phyloP scores from a whole-genome alignment of 2,113 vertebrate species.

The Tursiops truncatus region DNA sequence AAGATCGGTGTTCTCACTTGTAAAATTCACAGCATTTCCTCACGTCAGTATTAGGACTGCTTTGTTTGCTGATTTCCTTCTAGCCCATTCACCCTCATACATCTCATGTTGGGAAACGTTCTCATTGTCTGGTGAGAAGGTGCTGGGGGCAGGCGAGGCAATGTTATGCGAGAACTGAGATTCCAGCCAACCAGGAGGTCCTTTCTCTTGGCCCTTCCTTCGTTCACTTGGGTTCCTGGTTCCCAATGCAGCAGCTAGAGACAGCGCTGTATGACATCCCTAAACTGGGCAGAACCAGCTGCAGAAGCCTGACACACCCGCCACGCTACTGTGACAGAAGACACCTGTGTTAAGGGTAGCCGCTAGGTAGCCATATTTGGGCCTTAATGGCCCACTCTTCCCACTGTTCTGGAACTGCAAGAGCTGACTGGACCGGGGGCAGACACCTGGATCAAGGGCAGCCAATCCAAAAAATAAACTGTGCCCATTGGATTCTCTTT shows the following conservation, averaged over 20 bases:
- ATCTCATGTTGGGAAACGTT: neutral
- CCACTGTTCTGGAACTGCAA: neutral
- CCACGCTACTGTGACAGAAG: neutral
- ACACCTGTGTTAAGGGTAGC: neutral
- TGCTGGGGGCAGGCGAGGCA: fast-evolving
- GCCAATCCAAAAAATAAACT: neutral
- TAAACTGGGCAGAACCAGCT: neutral
- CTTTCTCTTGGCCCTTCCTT: neutral
- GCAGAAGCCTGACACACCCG: neutral
- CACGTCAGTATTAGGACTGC: neutral
- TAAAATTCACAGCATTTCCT: slow-evolving; percentile 41
- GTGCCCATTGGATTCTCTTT: neutral
- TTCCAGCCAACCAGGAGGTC: neutral
- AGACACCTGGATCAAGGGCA: neutral
- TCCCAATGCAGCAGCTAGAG: neutral
- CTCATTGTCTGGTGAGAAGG: neutral
- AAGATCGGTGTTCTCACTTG: slow-evolving; percentile 20
- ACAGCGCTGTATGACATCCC: neutral
- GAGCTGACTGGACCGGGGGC: neutral
- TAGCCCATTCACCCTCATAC: neutral
- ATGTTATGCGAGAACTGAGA: neutral
- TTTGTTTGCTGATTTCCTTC: neutral
- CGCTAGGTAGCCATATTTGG: neutral
- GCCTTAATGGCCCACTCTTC: neutral
- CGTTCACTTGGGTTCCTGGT: neutral